These are phyloP conservation scores for Enteromius afrohamiltoni DNA, from an alignment of 2,797 vertebrate genomes.

Conservation along the genomic window DNA sequence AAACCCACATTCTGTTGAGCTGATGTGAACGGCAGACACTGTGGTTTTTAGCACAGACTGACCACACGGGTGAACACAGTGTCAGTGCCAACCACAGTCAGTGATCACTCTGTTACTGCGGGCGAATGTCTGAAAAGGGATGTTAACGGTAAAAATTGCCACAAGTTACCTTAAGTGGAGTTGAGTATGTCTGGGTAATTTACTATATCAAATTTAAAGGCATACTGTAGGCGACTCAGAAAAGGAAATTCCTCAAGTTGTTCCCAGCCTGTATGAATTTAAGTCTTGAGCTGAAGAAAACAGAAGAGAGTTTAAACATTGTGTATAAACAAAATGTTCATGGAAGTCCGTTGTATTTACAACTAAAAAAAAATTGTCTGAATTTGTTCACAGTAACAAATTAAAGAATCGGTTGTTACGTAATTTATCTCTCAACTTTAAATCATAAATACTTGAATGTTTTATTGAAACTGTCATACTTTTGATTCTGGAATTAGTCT, in stretches of 20 bases:
- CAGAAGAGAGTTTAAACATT: background rate
- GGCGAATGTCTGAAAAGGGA: constrained; percentile 37
- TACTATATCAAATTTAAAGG: constrained; percentile 1
- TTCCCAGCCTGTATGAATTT: background rate
- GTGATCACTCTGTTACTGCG: constrained; percentile 52
- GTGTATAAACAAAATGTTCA: background rate
- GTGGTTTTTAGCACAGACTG: constrained; percentile 61
- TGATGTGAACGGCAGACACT: constrained; percentile 63
- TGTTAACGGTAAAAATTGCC: background rate
- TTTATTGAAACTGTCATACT: background rate
- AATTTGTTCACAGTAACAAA: too few species aligned
- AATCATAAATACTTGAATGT: background rate
- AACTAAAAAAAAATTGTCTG: too few species aligned
- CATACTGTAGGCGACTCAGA: background rate
- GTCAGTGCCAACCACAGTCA: constrained; percentile 55
- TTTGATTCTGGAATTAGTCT: background rate
- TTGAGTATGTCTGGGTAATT: background rate
- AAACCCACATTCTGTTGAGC: constrained; percentile 56
- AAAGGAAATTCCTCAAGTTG: background rate
- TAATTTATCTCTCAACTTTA: background rate
- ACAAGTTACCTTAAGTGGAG: background rate
- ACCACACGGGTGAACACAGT: constrained; percentile 58
- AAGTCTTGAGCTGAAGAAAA: background rate
- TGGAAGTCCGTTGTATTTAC: background rate
- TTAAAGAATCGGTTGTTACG: background rate